Evolutionary conservation across 2,113 vertebrate genomes (phyloP).

Genomic region (Amphilophus citrinellus): DNA sequence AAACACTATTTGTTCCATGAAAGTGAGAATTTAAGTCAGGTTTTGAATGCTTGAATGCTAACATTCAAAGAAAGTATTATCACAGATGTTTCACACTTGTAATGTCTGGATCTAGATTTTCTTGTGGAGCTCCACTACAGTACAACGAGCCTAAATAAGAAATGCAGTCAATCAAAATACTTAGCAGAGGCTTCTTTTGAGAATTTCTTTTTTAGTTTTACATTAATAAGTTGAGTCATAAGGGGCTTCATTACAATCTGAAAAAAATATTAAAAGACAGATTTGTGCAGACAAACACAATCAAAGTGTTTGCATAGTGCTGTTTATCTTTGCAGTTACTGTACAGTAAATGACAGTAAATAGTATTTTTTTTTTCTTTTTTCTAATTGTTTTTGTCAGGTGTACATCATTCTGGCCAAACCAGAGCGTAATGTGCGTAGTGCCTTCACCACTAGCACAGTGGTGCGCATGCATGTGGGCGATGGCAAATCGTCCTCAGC

Average conservation of each 20-base stretch:
- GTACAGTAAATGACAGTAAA: not conserved
- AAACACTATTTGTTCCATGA: not conserved
- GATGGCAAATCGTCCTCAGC: constrained; percentile 96
- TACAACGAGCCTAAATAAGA: not conserved
- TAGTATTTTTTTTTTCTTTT: not conserved
- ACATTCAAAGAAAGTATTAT: not conserved
- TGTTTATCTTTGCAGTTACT: not conserved
- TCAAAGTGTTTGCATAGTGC: not conserved
- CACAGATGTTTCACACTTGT: not conserved
- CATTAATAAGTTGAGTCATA: not conserved
- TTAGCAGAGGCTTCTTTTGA: not conserved
- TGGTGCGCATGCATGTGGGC: constrained; percentile 98
- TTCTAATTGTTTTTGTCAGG: constrained; percentile 52
- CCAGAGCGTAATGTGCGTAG: constrained; percentile 98
- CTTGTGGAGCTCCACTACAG: not conserved
- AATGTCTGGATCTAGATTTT: not conserved
- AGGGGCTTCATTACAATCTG: not conserved
- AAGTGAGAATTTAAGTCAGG: constrained; percentile 7
- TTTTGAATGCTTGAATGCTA: not conserved
- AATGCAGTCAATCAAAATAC: not conserved
- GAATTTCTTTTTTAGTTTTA: not conserved
- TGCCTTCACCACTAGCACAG: constrained; percentile 96
- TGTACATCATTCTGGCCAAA: constrained; percentile 98
- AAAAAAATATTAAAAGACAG: not conserved
- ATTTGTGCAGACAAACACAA: not conserved